phyloP scores from a whole-genome alignment of 1,140 invertebrate species.

The Eufriesea mexicana region DNA sequence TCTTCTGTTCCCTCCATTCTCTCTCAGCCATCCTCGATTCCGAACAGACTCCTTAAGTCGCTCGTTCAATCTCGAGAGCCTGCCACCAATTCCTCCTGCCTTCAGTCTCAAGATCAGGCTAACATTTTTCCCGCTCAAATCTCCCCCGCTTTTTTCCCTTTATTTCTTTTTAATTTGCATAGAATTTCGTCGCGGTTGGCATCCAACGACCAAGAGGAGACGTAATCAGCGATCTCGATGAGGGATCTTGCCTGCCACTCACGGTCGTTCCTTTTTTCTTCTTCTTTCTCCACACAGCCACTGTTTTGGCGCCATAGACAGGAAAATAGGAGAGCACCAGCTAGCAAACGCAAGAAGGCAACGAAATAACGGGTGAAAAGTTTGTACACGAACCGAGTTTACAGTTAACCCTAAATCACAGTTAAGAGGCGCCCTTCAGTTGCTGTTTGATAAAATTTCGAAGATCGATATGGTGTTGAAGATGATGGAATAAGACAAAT shows the following conservation, averaged over 20 bases:
- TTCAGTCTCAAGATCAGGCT: slow-evolving; percentile 39
- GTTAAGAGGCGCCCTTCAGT: no score
- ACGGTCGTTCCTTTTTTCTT: not conserved
- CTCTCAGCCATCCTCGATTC: slow-evolving; percentile 48
- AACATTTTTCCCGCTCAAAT: slow-evolving; percentile 45
- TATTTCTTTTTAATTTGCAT: slow-evolving; percentile 62
- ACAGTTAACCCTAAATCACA: no score
- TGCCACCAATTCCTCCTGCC: slow-evolving; percentile 35
- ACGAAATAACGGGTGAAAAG: slow-evolving; percentile 9
- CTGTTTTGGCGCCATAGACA: no score
- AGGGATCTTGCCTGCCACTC: not conserved
- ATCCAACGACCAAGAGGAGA: not conserved
- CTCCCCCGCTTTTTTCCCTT: not conserved
- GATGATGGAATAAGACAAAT: no score
- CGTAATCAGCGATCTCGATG: slow-evolving; percentile 45
- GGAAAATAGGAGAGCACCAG: not conserved
- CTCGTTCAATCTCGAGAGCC: slow-evolving; percentile 62
- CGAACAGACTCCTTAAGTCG: slow-evolving; percentile 64
- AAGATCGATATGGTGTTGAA: no score
- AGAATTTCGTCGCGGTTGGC: slow-evolving; percentile 40
- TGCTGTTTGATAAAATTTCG: no score
- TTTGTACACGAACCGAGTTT: slow-evolving; percentile 15
- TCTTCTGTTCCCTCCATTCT: slow-evolving; percentile 24
- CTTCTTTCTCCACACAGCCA: not conserved
- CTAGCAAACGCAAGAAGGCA: not conserved